A percentile compares a stretch with the other conserved stretches of the same genome.
Evolutionary conservation across 2,888 invertebrate genomes (phyloP).

Genomic region (Volucella zonaria): DNA sequence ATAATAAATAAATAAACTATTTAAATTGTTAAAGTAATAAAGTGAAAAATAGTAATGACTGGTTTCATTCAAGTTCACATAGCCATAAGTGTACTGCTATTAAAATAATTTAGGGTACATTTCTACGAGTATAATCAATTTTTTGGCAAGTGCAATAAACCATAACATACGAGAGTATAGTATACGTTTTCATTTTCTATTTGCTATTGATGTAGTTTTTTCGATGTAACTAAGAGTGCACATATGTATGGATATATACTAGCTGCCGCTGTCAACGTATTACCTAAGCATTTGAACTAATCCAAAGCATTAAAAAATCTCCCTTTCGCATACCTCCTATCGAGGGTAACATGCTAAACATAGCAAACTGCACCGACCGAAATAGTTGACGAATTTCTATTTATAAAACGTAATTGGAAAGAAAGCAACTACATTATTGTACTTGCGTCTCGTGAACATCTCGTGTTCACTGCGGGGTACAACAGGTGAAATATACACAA

Average conservation of each 20-base stretch:
- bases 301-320: slow-evolving; percentile 30
- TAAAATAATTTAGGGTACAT: too few species aligned
- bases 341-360: slow-evolving; percentile 51
- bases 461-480: slow-evolving; percentile 58
- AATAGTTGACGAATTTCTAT: slow-evolving; percentile 63
- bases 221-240: too few species aligned
- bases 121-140: too few species aligned
- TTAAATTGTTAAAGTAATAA: too few species aligned
- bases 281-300: slow-evolving; percentile 17
- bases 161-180: too few species aligned
- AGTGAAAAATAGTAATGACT: too few species aligned
- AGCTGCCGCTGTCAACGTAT: slow-evolving; percentile 1
- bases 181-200: too few species aligned
- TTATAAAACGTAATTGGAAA: slow-evolving; percentile 19
- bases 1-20: too few species aligned
- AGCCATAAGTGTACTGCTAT: too few species aligned
- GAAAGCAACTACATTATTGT: slow-evolving; percentile 59
- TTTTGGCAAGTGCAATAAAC: too few species aligned
- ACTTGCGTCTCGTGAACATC: slow-evolving; percentile 66
- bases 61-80: too few species aligned
- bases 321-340: slow-evolving; percentile 44
- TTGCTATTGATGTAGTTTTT: too few species aligned
- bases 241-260: not conserved
- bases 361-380: slow-evolving; percentile 42
- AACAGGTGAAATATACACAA: slow-evolving; percentile 60